These are phyloP conservation scores for Drosophila eugracilis DNA, from an alignment of 1,140 invertebrate species.

Conservation along the genomic window DNA sequence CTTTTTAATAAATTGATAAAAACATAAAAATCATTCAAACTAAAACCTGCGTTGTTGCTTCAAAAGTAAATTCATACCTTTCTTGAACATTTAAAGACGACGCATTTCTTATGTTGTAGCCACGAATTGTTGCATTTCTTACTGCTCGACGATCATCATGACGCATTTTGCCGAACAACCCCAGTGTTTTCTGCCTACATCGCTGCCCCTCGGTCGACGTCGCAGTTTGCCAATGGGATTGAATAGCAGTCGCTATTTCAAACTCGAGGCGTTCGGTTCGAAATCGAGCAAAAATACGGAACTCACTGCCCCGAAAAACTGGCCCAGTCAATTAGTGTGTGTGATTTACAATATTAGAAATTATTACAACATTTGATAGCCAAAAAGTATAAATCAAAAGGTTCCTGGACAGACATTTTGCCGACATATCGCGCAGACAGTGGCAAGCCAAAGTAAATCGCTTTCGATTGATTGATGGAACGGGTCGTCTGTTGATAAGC, in stretches of 20 bases:
- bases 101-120: background rate
- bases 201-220: conserved; percentile 11
- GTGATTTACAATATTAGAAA: conserved; percentile 41
- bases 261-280: conserved; percentile 59
- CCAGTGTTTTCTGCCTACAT: conserved; percentile 9
- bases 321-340: conserved; percentile 24
- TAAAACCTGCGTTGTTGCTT: no score
- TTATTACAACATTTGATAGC: conserved; percentile 16
- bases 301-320: background rate
- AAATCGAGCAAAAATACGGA: conserved; percentile 31
- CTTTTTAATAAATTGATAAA: no score
- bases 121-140: background rate
- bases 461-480: conserved; percentile 68
- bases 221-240: conserved; percentile 8
- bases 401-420: conserved; percentile 1
- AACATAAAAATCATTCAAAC: no score
- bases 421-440: conserved; percentile 43
- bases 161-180: conserved; percentile 8
- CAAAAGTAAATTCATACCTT: no score
- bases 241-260: conserved; percentile 61
- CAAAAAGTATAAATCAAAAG: conserved; percentile 22
- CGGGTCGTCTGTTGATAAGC: conserved; percentile 56
- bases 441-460: conserved; percentile 57
- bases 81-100: no score
- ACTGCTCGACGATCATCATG: conserved; percentile 8